Evolutionary conservation across 1,140 invertebrate genomes (phyloP).

Genomic region (Drosophila sulfurigaster): DNA sequence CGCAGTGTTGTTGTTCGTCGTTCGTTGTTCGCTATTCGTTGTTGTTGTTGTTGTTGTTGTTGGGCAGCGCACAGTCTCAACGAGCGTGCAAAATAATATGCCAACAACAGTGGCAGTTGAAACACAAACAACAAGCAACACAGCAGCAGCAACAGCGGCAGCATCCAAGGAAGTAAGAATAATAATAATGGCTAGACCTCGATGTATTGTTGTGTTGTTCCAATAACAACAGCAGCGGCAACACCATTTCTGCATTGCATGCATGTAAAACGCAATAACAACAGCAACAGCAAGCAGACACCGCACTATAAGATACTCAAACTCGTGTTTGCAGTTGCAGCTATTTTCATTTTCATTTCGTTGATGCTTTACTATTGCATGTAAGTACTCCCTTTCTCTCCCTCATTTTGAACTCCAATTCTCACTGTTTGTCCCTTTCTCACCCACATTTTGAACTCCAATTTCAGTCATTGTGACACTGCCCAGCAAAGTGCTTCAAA

Average conservation of each 20-base stretch:
- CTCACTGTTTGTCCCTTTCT: too few species aligned
- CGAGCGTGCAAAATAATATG: conserved; percentile 80
- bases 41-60: neutral
- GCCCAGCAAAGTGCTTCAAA: too few species aligned
- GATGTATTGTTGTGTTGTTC: conserved; percentile 30
- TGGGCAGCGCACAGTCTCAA: conserved; percentile 52
- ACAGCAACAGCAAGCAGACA: conserved; percentile 31
- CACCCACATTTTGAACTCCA: neutral
- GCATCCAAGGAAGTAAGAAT: conserved; percentile 47
- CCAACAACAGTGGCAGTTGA: conserved; percentile 70
- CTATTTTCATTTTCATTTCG: conserved; percentile 23
- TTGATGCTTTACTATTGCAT: neutral
- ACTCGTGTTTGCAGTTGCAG: conserved; percentile 4
- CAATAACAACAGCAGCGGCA: conserved; percentile 22
- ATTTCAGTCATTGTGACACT: too few species aligned
- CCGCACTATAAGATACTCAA: conserved; percentile 35
- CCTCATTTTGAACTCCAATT: neutral
- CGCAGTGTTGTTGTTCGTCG: conserved; percentile 25
- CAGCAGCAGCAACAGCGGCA: conserved; percentile 6
- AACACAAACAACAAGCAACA: conserved; percentile 52
- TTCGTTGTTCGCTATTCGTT: conserved; percentile 19
- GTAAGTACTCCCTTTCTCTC: neutral
- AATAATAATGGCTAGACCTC: conserved; percentile 45
- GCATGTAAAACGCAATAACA: conserved; percentile 44
- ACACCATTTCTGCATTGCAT: conserved; percentile 30